A percentile compares a stretch with the other conserved stretches of the same genome.
Evolutionary conservation across 2,888 invertebrate species (phyloP).

Genomic region (Cataglyphis altisquamis): DNA sequence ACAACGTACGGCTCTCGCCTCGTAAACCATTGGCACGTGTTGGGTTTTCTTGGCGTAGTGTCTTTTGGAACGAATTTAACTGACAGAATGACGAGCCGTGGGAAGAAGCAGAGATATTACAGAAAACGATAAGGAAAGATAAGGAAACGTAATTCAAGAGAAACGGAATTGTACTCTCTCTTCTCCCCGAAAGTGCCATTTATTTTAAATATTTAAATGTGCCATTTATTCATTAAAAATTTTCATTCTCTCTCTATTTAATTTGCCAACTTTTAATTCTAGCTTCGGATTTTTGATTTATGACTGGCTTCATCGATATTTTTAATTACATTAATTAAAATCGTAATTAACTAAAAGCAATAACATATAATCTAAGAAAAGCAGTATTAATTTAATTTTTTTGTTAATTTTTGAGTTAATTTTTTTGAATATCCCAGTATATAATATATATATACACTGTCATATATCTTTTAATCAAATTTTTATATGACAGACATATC

Average conservation of each 20-base stretch:
- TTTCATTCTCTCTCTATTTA: not conserved
- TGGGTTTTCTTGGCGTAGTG: conserved; percentile 50
- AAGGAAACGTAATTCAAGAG: conserved; percentile 41
- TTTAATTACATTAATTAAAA: not conserved
- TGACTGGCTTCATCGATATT: not conserved
- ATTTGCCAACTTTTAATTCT: not conserved
- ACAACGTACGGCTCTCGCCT: conserved; percentile 70
- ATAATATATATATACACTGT: not conserved
- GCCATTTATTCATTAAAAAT: not conserved
- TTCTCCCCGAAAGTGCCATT: not conserved
- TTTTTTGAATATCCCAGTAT: not conserved
- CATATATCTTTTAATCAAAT: not conserved
- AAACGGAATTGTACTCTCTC: not conserved
- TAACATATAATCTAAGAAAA: not conserved
- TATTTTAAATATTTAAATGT: conserved; percentile 26
- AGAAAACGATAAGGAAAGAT: conserved; percentile 28
- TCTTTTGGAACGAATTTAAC: conserved; percentile 54
- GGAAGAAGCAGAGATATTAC: conserved; percentile 17
- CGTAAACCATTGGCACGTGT: conserved; percentile 76
- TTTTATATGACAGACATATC: not conserved
- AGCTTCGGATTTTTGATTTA: not conserved
- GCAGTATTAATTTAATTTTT: not conserved
- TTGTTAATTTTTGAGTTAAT: not conserved
- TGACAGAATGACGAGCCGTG: conserved; percentile 43
- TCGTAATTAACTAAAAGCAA: not conserved